phyloP scores from a whole-genome alignment of 2,888 invertebrate genomes.

The Chrysodeixis includens region DNA sequence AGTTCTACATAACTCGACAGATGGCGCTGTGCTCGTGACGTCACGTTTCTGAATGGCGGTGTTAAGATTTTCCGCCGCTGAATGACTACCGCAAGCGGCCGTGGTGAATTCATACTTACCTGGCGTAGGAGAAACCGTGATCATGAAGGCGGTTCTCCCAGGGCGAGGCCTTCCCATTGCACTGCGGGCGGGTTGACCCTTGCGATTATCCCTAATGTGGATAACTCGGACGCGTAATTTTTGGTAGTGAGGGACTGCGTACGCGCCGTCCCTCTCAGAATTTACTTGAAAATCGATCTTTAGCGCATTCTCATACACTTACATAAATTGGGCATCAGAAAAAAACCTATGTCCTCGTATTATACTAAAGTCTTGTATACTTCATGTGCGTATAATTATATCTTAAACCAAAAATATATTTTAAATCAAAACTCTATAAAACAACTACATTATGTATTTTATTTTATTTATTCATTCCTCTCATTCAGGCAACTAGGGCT shows the following conservation, averaged over 20 bases:
- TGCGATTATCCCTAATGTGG: conserved; percentile 4
- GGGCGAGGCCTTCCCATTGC: conserved; percentile 4
- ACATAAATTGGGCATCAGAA: too few relatives aligned
- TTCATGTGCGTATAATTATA: too few relatives aligned
- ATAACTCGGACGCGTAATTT: conserved; percentile 4
- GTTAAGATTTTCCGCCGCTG: not conserved
- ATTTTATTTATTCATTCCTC: too few relatives aligned
- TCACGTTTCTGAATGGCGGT: not conserved
- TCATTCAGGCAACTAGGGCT: too few relatives aligned
- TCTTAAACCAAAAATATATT: too few relatives aligned
- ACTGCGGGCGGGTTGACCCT: conserved; percentile 4
- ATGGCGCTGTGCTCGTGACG: not conserved
- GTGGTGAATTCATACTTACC: not conserved
- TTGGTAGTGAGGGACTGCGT: conserved; percentile 4
- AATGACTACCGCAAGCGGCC: not conserved
- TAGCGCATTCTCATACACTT: too few relatives aligned
- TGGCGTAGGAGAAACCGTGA: conserved; percentile 4
- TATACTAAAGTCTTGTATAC: too few relatives aligned
- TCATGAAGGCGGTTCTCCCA: conserved; percentile 4
- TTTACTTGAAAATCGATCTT: not conserved
- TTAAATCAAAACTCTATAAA: too few relatives aligned
- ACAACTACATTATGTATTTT: too few relatives aligned
- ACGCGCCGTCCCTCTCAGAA: conserved; percentile 4
- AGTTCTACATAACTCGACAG: not conserved
- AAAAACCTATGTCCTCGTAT: too few relatives aligned